These are phyloP conservation scores for Caprella mutica DNA, from an alignment of 2,888 invertebrate species.

Conservation along the genomic window DNA sequence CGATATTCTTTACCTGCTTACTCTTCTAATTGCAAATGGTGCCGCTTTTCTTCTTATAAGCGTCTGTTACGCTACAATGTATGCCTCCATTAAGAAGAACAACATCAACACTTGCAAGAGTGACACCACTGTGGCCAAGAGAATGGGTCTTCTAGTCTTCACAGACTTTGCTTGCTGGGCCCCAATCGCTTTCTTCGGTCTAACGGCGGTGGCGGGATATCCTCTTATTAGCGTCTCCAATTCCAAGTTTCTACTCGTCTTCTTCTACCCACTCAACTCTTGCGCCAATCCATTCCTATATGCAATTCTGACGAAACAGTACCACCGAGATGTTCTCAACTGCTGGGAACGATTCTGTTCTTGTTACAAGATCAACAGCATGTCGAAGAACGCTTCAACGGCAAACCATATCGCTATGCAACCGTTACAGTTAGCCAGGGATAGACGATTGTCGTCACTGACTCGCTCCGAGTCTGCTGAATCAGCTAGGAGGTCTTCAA, in stretches of 20 bases:
- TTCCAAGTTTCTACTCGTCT: conserved; percentile 61
- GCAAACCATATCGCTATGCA: conserved; percentile 12
- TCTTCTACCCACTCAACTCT: conserved; percentile 82
- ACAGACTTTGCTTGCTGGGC: conserved; percentile 74
- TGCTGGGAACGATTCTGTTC: conserved; percentile 51
- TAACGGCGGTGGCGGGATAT: conserved; percentile 70
- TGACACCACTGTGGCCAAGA: conserved; percentile 67
- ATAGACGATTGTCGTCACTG: conserved; percentile 19
- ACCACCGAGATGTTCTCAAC: conserved; percentile 59
- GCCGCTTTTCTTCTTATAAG: conserved; percentile 71
- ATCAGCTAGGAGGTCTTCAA: not conserved
- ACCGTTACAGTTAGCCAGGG: conserved; percentile 1
- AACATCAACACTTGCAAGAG: conserved; percentile 44
- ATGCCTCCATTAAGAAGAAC: conserved; percentile 52
- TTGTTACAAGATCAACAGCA: conserved; percentile 34
- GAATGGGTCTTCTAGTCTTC: conserved; percentile 79
- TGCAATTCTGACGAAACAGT: conserved; percentile 77
- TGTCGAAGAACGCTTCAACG: conserved; percentile 20
- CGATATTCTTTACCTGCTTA: conserved; percentile 62
- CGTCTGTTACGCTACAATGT: conserved; percentile 74
- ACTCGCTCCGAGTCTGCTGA: conserved; percentile 12
- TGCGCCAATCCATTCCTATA: conserved; percentile 88
- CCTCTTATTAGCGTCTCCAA: conserved; percentile 65
- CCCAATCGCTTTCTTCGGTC: conserved; percentile 76
- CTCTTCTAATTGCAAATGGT: conserved; percentile 62